These are phyloP conservation scores for Drosophila cyrtoloma DNA, from an alignment of 2,888 invertebrate genomes.

Conservation along the genomic window DNA sequence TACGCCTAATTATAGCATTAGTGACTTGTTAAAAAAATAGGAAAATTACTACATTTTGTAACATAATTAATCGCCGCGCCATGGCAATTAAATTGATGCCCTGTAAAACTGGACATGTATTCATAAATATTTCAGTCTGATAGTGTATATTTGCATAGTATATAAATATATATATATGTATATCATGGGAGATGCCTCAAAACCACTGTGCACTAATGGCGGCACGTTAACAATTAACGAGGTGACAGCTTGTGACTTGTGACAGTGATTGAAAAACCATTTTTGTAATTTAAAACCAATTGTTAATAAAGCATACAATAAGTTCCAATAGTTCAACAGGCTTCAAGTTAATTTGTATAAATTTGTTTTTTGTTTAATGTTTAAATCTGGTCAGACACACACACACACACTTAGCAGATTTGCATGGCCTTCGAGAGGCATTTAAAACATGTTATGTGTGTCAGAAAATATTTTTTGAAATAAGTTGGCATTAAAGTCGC, in stretches of 20 bases:
- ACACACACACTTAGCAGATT: slow-evolving; percentile 2
- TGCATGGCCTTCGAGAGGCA: slow-evolving; percentile 39
- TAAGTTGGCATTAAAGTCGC: slow-evolving; percentile 36
- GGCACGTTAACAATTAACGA: slow-evolving; percentile 48
- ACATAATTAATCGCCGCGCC: not conserved
- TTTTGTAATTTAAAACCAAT: slow-evolving; percentile 71
- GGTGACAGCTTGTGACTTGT: slow-evolving; percentile 30
- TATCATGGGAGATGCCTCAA: not conserved
- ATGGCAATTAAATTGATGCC: not conserved
- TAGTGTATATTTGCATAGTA: not conserved
- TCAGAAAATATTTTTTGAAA: slow-evolving; percentile 40
- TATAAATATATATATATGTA: not conserved
- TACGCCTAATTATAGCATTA: not conserved
- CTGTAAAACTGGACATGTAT: not conserved
- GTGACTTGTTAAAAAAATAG: not conserved
- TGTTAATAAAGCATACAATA: slow-evolving; percentile 51
- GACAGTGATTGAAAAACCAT: slow-evolving; percentile 44
- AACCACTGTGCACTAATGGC: slow-evolving; percentile 53
- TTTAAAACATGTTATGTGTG: slow-evolving; percentile 23
- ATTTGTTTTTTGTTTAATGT: slow-evolving; percentile 8
- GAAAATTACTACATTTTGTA: not conserved
- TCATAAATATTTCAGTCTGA: slow-evolving; percentile 3
- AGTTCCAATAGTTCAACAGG: slow-evolving; percentile 26
- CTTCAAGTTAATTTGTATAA: slow-evolving; percentile 30
- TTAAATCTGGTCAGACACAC: slow-evolving; percentile 4